Base-by-base conservation (phyloP, 2,888 invertebrate species). In the Drosophila dives region DNA sequence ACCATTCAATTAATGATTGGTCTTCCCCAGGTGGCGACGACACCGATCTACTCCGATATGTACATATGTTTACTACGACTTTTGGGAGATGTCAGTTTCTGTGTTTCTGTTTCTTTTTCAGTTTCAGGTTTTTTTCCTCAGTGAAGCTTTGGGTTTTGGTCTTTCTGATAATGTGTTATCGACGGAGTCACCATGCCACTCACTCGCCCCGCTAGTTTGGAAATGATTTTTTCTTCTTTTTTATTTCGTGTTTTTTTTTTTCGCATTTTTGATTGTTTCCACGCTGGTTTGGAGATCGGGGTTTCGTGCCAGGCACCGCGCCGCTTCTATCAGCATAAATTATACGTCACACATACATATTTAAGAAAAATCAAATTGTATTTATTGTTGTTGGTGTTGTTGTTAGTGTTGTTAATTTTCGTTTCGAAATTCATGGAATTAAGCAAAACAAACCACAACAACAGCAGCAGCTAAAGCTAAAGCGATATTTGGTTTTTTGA, bases 291-390 rank as follows among this genome's bases (percentile, higher is more conserved):
- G 82, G 79, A 73, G 85, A 84, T 82, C 67, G 79, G 65, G 36
- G 80, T 58, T 78, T 78, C 89, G 85, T 86, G 86, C 85, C 85
- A 75, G 85, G 85, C 75, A 86, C 85, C 89, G 89, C 56, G 73
- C 72, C 73, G 83, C 88, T 74, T 81, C 81, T 88, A 83, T 83
- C 74, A 86, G 85, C 89, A 86, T 86, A 86, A 89, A 86, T 86
- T 86, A 85, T 79, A 83, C 79, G 79, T 78, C 72, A 80, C 77
- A 83, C 69, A 82, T 70, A 84, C 72, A 87, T 73, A 85, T 80
- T 85, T 87, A 72, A 80, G 73, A 85, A 85, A 88, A 86, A 80
- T 75, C 83, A 87, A 87, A 75, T 15, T 55, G n/a, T 38, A 15
- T 83, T 75, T 75, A 63, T 72, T 75, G 69, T 40, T 49, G 59